These are phyloP conservation scores for Melanaphis sacchari DNA, from an alignment of 1,140 invertebrate genomes.

Conservation along the genomic window DNA sequence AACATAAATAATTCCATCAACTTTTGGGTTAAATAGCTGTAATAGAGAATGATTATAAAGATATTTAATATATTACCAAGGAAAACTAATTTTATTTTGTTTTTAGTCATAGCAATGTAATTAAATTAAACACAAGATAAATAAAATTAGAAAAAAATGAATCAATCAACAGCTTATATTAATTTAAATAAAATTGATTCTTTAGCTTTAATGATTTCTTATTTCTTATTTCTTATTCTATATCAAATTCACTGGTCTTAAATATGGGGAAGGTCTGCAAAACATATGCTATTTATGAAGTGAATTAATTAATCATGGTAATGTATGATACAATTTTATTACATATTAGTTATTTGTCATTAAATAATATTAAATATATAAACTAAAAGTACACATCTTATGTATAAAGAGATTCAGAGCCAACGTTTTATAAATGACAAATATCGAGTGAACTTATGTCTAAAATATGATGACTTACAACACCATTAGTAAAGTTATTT, in stretches of 20 bases:
- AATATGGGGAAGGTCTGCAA: not conserved
- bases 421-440: not conserved
- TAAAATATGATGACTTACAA: conserved; percentile 8
- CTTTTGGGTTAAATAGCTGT: not conserved
- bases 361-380: not conserved
- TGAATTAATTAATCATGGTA: too few relatives aligned
- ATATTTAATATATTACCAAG: not conserved
- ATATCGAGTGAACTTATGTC: not conserved
- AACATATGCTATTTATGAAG: not conserved
- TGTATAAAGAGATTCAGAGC: not conserved
- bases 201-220: not conserved
- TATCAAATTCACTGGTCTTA: not conserved
- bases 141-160: not conserved
- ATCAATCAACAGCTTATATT: not conserved
- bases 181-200: not conserved
- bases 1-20: not conserved
- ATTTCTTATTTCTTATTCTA: not conserved
- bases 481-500: conserved; percentile 40
- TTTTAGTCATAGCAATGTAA: not conserved
- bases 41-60: not conserved
- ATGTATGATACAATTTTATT: too few relatives aligned
- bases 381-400: not conserved
- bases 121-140: not conserved
- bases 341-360: too few relatives aligned
- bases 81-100: not conserved